Conservation (phyloP, 1,140 invertebrate species). For the Solenopsis fugax region DNA sequence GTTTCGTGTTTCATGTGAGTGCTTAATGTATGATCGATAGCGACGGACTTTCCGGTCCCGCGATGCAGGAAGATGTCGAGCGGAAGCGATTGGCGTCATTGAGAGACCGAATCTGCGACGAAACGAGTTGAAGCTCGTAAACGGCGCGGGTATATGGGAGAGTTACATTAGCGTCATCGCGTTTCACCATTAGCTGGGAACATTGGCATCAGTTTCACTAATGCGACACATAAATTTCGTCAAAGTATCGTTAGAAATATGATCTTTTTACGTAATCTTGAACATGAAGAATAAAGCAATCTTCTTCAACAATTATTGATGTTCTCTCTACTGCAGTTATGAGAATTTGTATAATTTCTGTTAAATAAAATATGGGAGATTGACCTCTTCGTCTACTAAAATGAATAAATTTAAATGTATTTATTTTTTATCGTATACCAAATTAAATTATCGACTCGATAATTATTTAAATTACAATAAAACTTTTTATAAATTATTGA, state of each 20-base stretch:
- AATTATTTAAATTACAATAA: neutral
- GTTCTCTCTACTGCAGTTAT: neutral
- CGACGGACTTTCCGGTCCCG: conserved; percentile 37
- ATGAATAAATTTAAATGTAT: neutral
- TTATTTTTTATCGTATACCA: neutral
- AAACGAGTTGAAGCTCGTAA: neutral
- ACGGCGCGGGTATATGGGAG: neutral
- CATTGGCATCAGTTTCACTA: conserved; percentile 7
- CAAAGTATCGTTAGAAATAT: neutral
- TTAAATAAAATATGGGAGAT: neutral
- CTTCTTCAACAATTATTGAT: neutral
- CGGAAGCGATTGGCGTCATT: conserved; percentile 46
- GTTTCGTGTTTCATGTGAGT: conserved; percentile 42
- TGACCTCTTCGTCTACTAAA: neutral
- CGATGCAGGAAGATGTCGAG: neutral
- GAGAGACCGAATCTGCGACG: neutral
- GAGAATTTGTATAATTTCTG: neutral
- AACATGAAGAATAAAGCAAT: neutral
- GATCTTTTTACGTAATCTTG: neutral
- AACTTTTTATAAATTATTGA: neutral
- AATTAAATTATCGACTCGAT: neutral
- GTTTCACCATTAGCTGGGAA: neutral
- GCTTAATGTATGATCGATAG: conserved; percentile 4
- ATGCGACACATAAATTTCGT: neutral
- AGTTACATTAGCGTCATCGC: conserved; percentile 1